Evolutionary conservation across 1,140 invertebrate genomes (phyloP), one percentile per base, ranked within the genome.

Genomic region (Drosophila pruinosa): DNA sequence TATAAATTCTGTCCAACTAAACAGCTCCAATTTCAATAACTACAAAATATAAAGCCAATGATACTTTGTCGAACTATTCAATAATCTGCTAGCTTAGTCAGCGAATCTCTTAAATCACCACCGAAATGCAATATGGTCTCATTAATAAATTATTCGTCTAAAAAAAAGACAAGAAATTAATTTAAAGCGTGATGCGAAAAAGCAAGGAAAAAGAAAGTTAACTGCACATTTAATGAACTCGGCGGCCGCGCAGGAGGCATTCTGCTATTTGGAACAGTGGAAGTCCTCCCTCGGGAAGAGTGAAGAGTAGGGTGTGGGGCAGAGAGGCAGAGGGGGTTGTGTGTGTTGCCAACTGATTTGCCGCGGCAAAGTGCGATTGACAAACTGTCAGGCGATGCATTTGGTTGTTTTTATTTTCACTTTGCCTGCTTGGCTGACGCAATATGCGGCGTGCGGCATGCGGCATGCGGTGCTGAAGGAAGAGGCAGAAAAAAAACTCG

Each of bases 371-470:
- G 45, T 79, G 78, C 82, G 82, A 88, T 86, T 86, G 82, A 86
- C 82, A 86, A 86, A 86, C 82, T 86, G 82, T 86, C 82, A 82
- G 68, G 72, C 72, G 57, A 48, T 50, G 64, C 64, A 85, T 85
- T 83, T 83, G 59, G 62, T 70, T 78, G 72, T 69, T 78, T 70
- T 67, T 34, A 47, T 69, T 45, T 45, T 48, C 47, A 31, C 43
- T 59, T 45, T 56, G 43, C 56, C 75, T 24, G 41, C 31, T 61
- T 38, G 24, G 12, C 17, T 39, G 63, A 59, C 64, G 72, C 72
- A 80, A 62, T 14, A 61, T 41, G 56, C 24, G 19, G 26, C 36
- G 24, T 31, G 38, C 22, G 17, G 6, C 34, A n/a, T n/a, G n/a
- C n/a, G n/a, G n/a, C n/a, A n/a, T n/a, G 38, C 14, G 12, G 22